Conservation (phyloP, 35 echinoderm and acorn worm genomes). For the Strongylocentrotus purpuratus region DNA sequence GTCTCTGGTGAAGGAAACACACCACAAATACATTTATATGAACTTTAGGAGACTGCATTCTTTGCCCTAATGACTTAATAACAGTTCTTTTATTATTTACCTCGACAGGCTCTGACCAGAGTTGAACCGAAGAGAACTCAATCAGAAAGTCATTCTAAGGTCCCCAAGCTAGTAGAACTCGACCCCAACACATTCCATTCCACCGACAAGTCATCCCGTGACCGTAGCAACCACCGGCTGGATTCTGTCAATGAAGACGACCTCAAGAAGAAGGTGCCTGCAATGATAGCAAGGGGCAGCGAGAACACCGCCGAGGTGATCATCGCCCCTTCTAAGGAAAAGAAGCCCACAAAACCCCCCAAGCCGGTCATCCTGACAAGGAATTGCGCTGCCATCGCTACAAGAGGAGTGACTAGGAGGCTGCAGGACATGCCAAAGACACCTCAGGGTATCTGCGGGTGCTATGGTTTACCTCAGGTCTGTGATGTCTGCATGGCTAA, state of each 20-base stretch:
- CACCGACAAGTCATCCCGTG: constrained; percentile 27
- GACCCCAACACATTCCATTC: constrained; percentile 76
- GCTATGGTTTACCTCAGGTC: constrained; percentile 79
- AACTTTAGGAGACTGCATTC: no score
- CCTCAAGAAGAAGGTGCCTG: not conserved
- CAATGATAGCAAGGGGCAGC: not conserved
- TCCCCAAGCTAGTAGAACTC: constrained; percentile 57
- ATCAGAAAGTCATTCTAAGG: constrained; percentile 22
- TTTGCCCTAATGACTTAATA: not conserved
- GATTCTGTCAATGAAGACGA: constrained; percentile 39
- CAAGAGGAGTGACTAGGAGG: not conserved
- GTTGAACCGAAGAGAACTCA: constrained; percentile 13
- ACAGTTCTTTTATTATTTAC: not conserved
- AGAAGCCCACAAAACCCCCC: not conserved
- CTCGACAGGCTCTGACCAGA: not conserved
- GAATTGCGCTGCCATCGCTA: not conserved
- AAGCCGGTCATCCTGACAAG: not conserved
- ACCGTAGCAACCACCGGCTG: not conserved
- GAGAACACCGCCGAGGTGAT: not conserved
- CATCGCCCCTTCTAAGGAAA: not conserved
- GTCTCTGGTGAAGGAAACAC: no score
- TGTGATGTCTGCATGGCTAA: constrained; percentile 73
- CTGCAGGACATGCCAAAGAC: not conserved
- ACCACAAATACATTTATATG: not conserved
- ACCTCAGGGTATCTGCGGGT: constrained; percentile 56